Evolutionary conservation across 1,140 invertebrate genomes (phyloP), one percentile per base, ranked within the genome.

Genomic region (Cephus cinctus): DNA sequence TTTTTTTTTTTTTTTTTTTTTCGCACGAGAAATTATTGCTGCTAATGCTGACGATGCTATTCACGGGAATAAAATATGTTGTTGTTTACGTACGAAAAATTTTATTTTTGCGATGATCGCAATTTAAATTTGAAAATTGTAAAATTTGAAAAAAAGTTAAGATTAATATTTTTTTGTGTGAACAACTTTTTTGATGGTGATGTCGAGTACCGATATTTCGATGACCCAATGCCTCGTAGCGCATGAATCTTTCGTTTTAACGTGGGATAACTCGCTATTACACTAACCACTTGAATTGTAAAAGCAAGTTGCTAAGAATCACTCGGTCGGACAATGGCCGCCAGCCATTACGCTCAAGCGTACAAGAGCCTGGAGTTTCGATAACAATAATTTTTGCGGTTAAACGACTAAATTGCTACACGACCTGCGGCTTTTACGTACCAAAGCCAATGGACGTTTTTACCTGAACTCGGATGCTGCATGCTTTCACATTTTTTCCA

Each of bases 311-410:
- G 21, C 32, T 25, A 40, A 31, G 19, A 60, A 50, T 47, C 49
- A 50, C 43, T 20, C 20, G 56, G 44, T 47, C 56, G 57, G 51
- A 61, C 63, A 62, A 67, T 60, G 56, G 54, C 51, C 39, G 32
- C 49, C 35, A 30, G 58, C 54, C 56, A 63, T 65, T 63, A 63
- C 54, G 46, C 45, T 38, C 14, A 5, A 27, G 52, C 51, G 62
- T 41, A 42, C 47, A 30, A 32, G 43, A 52, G 38, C 38, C 41
- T 9, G 18, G 50, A 48, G 39, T 46, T 52, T 45, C 50, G 61
- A 70, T 71, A 67, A 66, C 60, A 63, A 71, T 71, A 63, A 68
- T 65, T 69, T 71, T 63, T 67, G 66, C 51, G 59, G 59, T 67
- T 69, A 69, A 71, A 59, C 61, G 63, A 52, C 63, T 49, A 72